These are phyloP conservation scores for Rhynchophorus ferrugineus DNA, from an alignment of 1,140 invertebrate genomes.

Conservation along the genomic window DNA sequence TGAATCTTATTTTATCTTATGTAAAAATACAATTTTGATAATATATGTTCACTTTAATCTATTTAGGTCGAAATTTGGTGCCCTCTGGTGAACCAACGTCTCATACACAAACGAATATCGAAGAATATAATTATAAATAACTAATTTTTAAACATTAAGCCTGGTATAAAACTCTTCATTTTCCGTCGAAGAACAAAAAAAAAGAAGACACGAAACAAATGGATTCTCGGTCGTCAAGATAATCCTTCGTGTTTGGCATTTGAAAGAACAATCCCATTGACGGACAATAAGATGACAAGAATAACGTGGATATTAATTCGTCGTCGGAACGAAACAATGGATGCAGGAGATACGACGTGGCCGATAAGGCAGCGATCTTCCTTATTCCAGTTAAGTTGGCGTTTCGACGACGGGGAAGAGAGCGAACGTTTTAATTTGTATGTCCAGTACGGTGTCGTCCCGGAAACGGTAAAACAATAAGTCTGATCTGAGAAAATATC, in stretches of 20 bases:
- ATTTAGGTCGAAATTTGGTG: no score
- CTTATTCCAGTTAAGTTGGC: constrained; percentile 18
- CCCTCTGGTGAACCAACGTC: no score
- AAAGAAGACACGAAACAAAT: no score
- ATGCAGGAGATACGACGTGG: constrained; percentile 24
- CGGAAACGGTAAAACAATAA: constrained; percentile 23
- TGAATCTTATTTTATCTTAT: no score
- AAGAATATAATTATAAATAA: no score
- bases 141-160: no score
- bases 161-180: no score
- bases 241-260: not conserved
- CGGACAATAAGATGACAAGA: constrained; percentile 21
- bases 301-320: constrained; percentile 27
- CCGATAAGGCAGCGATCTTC: constrained; percentile 23
- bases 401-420: constrained; percentile 2
- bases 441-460: constrained; percentile 16
- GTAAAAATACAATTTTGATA: no score
- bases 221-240: no score
- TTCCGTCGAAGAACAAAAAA: no score
- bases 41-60: no score
- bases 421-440: constrained; percentile 23
- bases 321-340: constrained; percentile 24
- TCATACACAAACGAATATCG: no score
- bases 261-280: constrained; percentile 15
- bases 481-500: constrained; percentile 9